Base-by-base conservation (phyloP, 2,888 invertebrate species). In the Melanophora roralis region DNA sequence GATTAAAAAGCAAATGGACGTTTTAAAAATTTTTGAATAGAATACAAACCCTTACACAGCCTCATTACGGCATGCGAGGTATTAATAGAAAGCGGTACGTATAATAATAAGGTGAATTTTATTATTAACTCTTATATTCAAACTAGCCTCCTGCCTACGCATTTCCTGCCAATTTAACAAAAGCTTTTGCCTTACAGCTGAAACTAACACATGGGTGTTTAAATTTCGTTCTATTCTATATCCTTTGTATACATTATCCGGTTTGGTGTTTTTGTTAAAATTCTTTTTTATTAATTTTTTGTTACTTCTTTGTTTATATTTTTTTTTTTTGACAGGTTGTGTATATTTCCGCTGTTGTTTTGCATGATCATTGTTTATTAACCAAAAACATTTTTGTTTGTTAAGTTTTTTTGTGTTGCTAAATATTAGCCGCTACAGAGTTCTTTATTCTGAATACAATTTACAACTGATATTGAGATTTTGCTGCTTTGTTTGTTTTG, bases 331-430 rank as follows among this genome's bases (percentile, higher is more conserved):
- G 59, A 21, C 14, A 16, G 6, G n/a, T 16, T 23, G 27, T 27
- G 6, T 27, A 6, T 27, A 64, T 64, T 72, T 80, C 75, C 74
- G 34, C 64, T 59, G 9, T 14, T 27, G n/a, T n/a, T 27, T 27
- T 27, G 3, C 27, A n/a, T 67, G 43, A 5, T 67, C 60, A 60
- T 72, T 72, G 45, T 76, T 75, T 67, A 72, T 80, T 75, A 76
- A 72, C 67, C 55, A 60, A 75, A 75, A 71, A 72, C 67, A 67
- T 53, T 75, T 67, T 72, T 72, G 19, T 59, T 74, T 40, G 38
- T 23, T n/a, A n/a, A n/a, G n/a, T n/a, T n/a, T n/a, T n/a, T n/a
- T n/a, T n/a, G n/a, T n/a, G n/a, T n/a, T n/a, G n/a, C n/a, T 34
- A 59, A 27, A 27, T 45, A 73, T 45, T 9, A 62, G 43, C 49